These are phyloP conservation scores for Strongylocentrotus purpuratus DNA, from an alignment of 35 echinoderm and acorn worm species.

Conservation along the genomic window DNA sequence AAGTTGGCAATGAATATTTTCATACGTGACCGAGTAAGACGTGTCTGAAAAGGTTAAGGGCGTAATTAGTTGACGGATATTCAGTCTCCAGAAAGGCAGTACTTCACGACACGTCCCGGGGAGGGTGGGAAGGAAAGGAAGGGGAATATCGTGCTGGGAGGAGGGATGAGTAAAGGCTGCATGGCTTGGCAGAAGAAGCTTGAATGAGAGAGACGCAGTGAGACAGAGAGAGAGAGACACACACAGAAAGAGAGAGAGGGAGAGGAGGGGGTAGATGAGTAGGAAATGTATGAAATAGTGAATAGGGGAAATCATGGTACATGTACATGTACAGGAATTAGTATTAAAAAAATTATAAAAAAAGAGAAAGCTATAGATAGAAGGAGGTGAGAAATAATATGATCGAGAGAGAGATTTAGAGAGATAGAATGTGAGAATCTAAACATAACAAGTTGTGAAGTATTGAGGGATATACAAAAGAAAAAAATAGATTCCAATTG, in stretches of 20 bases:
- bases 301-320: no score
- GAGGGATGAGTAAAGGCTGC: neutral
- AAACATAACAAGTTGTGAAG: no score
- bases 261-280: neutral
- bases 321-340: no score
- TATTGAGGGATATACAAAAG: no score
- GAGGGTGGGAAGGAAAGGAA: neutral
- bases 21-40: conserved; percentile 8
- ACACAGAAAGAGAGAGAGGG: neutral
- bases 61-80: conserved; percentile 42
- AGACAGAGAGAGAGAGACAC: neutral
- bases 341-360: no score
- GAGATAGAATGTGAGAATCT: no score
- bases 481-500: no score
- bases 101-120: neutral
- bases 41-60: conserved; percentile 16
- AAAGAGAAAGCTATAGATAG: no score
- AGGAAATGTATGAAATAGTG: no score
- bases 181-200: neutral
- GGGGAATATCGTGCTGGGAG: neutral
- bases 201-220: neutral
- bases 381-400: no score
- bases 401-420: no score
- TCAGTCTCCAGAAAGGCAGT: conserved; percentile 13
- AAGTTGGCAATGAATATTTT: neutral